Evolutionary conservation across 2,113 vertebrate species (phyloP).

Genomic region (Acrocephalus arundinaceus): DNA sequence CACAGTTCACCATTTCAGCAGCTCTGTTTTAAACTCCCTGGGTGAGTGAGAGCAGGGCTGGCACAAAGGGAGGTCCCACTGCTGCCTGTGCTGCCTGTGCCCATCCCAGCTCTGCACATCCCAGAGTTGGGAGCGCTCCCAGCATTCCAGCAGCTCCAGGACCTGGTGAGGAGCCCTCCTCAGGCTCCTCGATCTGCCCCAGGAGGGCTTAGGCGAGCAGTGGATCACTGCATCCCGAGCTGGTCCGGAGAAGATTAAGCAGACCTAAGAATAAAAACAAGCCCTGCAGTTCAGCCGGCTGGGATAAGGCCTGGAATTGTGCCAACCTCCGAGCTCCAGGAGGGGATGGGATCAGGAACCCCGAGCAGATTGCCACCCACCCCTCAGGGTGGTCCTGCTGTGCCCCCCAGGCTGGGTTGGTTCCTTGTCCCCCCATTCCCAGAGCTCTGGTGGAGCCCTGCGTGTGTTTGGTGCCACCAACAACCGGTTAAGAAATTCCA

Average conservation of each 20-base stretch:
- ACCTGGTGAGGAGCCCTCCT: fast-evolving
- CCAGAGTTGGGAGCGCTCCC: fast-evolving
- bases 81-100: background rate
- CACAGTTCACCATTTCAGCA: background rate
- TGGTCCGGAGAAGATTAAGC: background rate
- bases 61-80: background rate
- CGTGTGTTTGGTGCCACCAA: background rate
- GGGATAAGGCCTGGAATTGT: background rate
- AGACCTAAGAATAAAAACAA: constrained; percentile 6
- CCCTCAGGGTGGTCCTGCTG: background rate
- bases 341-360: background rate
- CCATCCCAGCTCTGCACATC: background rate
- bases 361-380: background rate
- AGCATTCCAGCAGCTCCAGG: background rate
- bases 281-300: background rate
- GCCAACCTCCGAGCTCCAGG: background rate
- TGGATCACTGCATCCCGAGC: background rate
- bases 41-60: fast-evolving
- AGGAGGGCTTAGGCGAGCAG: background rate
- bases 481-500: background rate
- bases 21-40: background rate
- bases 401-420: fast-evolving
- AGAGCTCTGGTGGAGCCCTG: fast-evolving
- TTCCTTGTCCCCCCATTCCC: background rate
- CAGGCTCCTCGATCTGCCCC: fast-evolving